phyloP scores from a whole-genome alignment of 2,113 vertebrate genomes.

The Pangasianodon gigas region DNA sequence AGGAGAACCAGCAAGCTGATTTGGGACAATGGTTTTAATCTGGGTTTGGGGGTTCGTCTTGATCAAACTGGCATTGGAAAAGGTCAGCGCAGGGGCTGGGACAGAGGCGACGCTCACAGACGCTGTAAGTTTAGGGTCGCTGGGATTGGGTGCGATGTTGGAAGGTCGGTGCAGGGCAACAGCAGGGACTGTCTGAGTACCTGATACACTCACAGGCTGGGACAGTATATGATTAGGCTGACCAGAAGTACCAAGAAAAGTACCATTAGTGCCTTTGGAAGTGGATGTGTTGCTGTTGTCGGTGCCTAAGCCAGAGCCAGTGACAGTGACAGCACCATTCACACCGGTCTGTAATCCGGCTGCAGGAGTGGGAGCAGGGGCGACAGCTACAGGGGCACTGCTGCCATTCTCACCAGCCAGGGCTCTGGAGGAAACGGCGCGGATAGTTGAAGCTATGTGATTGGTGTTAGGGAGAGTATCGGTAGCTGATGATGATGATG shows the following conservation, averaged over 20 bases:
- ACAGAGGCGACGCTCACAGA: conserved; percentile 55
- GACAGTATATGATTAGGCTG: conserved; percentile 62
- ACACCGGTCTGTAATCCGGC: conserved; percentile 43
- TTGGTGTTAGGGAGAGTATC: conserved; percentile 65
- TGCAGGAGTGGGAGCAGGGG: conserved; percentile 47
- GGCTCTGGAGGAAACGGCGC: conserved; percentile 65
- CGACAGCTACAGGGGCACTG: conserved; percentile 57
- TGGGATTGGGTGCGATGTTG: conserved; percentile 73
- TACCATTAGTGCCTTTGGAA: conserved; percentile 69
- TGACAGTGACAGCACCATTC: conserved; percentile 52
- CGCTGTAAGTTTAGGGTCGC: conserved; percentile 70
- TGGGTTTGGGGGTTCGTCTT: conserved; percentile 64
- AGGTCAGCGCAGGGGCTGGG: conserved; percentile 54
- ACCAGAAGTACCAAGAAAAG: conserved; percentile 49
- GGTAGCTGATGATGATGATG: conserved; percentile 55
- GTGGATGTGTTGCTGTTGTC: conserved; percentile 56
- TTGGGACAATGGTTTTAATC: conserved; percentile 70
- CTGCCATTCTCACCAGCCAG: conserved; percentile 74
- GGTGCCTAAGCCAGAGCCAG: conserved; percentile 28
- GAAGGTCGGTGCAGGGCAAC: conserved; percentile 76
- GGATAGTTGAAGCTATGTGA: conserved; percentile 63
- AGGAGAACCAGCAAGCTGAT: conserved; percentile 62
- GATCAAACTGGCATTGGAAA: conserved; percentile 60
- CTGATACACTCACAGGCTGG: conserved; percentile 65
- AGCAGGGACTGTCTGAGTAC: conserved; percentile 70